phyloP scores from a whole-genome alignment of 2,888 invertebrate species.

The Andrena flavipes region DNA sequence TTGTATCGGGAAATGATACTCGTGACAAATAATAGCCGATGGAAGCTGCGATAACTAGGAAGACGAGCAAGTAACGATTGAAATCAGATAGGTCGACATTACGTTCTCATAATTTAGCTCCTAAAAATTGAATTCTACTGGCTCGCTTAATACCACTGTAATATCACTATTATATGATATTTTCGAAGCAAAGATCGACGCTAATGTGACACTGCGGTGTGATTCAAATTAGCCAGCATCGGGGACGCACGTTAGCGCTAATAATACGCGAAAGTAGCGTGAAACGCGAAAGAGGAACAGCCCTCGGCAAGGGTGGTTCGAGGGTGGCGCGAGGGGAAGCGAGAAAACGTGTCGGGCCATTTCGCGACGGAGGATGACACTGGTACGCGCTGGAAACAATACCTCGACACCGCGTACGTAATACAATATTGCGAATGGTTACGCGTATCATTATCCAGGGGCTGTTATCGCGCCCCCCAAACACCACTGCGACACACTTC shows the following conservation, averaged over 20 bases:
- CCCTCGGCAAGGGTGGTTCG: neutral
- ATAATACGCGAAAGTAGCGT: slow-evolving; percentile 32
- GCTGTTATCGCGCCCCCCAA: slow-evolving; percentile 52
- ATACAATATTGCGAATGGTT: slow-evolving; percentile 73
- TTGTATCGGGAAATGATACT: no score
- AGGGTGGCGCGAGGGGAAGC: slow-evolving; percentile 12
- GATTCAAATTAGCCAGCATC: slow-evolving; percentile 6
- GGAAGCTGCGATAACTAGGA: no score
- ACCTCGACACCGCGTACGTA: slow-evolving; percentile 70
- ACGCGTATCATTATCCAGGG: slow-evolving; percentile 73
- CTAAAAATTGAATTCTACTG: neutral
- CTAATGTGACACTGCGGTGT: neutral
- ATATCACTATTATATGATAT: neutral
- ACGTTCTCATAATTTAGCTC: no score
- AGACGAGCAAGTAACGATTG: no score
- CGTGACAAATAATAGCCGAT: no score
- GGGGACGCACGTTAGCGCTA: slow-evolving; percentile 13
- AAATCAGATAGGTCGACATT: no score
- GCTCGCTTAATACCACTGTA: neutral
- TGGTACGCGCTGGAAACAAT: slow-evolving; percentile 71
- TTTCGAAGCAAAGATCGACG: neutral
- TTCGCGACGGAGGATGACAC: slow-evolving; percentile 56
- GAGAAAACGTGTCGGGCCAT: slow-evolving; percentile 52
- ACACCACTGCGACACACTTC: slow-evolving; percentile 23
- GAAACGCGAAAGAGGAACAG: slow-evolving; percentile 26